Evolutionary conservation across 2,888 invertebrate species (phyloP).

Genomic region (Megalurothrips usitatus): DNA sequence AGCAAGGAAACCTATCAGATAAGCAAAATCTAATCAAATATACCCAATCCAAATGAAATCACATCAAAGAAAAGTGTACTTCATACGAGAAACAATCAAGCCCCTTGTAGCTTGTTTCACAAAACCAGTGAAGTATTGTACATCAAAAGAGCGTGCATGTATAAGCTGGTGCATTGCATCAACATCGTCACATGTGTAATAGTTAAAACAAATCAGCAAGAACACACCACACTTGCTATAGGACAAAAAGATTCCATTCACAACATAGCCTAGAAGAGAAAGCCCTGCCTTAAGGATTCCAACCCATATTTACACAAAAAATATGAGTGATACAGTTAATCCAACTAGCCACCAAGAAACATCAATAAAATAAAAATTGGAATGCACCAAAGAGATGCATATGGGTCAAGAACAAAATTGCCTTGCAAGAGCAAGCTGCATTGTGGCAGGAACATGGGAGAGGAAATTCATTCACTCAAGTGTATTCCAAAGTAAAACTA

Average conservation of each 20-base stretch:
- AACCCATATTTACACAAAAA: too few species aligned
- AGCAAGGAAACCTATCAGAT: conserved; percentile 35
- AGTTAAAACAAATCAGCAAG: background rate
- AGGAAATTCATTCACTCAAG: background rate
- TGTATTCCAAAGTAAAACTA: background rate
- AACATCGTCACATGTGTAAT: too few species aligned
- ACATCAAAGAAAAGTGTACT: background rate
- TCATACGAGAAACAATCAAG: conserved; percentile 9
- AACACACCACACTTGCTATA: too few species aligned
- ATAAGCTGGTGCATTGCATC: too few species aligned
- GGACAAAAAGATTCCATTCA: too few species aligned
- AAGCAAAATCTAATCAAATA: conserved; percentile 25
- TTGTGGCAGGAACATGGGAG: background rate
- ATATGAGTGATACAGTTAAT: too few species aligned
- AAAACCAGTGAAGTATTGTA: background rate
- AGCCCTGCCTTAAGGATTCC: too few species aligned
- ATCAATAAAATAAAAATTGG: background rate
- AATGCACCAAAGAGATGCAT: background rate
- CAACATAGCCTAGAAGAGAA: too few species aligned
- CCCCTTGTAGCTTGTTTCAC: background rate
- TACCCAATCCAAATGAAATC: too few species aligned
- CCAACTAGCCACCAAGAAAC: too few species aligned
- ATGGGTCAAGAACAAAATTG: background rate
- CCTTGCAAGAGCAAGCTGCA: background rate
- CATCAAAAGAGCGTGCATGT: background rate